Evolutionary conservation across 1,140 invertebrate species (phyloP).

Genomic region (Polypedilum pembai): DNA sequence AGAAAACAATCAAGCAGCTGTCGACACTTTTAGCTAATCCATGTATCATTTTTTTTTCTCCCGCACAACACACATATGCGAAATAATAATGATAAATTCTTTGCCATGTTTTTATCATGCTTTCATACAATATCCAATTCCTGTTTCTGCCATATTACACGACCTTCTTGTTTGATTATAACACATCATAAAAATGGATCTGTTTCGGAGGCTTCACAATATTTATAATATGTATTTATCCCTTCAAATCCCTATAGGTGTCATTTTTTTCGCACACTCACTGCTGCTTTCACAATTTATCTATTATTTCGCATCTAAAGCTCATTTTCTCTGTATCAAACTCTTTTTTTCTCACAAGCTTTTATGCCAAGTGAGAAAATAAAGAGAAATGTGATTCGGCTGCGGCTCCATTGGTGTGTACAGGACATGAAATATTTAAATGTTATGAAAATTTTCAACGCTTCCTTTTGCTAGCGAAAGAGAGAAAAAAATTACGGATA

Average conservation of each 20-base stretch:
- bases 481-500: slow-evolving; percentile 2
- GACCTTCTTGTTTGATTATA: slow-evolving; percentile 18
- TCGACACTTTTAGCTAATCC: too few relatives aligned
- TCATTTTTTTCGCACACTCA: slow-evolving; percentile 1
- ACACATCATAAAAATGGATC: slow-evolving; percentile 28
- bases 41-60: too few relatives aligned
- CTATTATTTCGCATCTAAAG: slow-evolving; percentile 25
- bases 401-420: background rate
- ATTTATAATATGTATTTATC: slow-evolving; percentile 23
- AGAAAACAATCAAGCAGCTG: too few relatives aligned
- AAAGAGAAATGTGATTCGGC: background rate
- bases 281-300: background rate
- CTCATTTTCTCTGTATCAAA: slow-evolving; percentile 21
- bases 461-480: background rate
- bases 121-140: background rate
- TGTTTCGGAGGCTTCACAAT: background rate
- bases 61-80: background rate
- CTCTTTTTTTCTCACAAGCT: background rate
- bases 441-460: background rate
- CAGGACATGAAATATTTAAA: slow-evolving; percentile 28
- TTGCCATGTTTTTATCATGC: background rate
- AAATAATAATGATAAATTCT: slow-evolving; percentile 26
- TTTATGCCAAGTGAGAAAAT: background rate
- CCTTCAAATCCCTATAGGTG: slow-evolving; percentile 23
- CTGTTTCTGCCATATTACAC: slow-evolving; percentile 2